A percentile compares a stretch with the other conserved stretches of the same genome.
Evolutionary conservation across 1,140 invertebrate genomes (phyloP).

Genomic region (Dinoponera quadriceps): DNA sequence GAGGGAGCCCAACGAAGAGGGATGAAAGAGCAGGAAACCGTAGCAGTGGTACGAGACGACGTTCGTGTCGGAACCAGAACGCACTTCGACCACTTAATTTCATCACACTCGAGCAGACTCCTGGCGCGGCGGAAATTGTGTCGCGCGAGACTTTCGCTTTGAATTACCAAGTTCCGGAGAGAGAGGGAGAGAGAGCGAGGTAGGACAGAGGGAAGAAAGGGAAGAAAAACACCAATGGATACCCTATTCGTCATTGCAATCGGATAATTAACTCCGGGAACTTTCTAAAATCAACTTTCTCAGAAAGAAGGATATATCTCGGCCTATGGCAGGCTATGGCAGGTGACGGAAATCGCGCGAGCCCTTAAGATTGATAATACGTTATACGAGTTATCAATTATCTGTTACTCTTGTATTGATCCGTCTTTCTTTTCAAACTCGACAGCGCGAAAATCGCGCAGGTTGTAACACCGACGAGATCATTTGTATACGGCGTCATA

Average conservation of each 20-base stretch:
- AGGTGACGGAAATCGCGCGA: no score
- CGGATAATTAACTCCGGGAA: constrained; percentile 33
- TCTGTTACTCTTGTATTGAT: no score
- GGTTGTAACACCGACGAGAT: no score
- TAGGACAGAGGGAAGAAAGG: background rate
- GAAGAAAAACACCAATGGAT: constrained; percentile 12
- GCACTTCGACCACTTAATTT: constrained; percentile 66
- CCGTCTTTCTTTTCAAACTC: no score
- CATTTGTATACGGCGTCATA: no score
- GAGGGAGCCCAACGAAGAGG: constrained; percentile 21
- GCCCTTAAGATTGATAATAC: no score
- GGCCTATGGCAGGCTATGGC: no score
- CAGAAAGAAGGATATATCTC: no score
- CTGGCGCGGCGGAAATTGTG: constrained; percentile 33
- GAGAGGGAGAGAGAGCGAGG: background rate
- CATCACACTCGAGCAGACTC: constrained; percentile 61
- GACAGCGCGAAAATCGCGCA: no score
- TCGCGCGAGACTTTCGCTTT: constrained; percentile 55
- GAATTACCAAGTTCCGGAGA: constrained; percentile 24
- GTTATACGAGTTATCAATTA: no score
- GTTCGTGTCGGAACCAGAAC: constrained; percentile 43
- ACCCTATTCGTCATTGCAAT: constrained; percentile 5
- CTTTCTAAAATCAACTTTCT: background rate
- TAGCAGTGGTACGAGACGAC: constrained; percentile 41
- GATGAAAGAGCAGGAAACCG: constrained; percentile 55